A percentile compares a stretch with the other conserved stretches of the same genome.
phyloP scores from a whole-genome alignment of 2,113 vertebrate genomes.

The Rhinopomastus cyanomelas region DNA sequence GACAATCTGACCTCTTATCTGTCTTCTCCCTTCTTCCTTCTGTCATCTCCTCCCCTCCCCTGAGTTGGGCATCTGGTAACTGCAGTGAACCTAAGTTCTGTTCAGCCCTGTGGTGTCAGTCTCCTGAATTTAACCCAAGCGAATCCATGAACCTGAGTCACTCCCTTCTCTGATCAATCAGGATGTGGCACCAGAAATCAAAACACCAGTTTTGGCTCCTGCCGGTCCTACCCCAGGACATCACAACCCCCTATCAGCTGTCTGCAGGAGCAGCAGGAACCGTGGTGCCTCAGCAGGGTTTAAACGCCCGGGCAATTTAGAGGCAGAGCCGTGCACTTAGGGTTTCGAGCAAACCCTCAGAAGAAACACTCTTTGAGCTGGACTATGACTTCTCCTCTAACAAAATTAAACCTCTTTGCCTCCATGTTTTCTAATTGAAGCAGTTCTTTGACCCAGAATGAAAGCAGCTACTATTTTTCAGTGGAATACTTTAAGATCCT shows the following conservation, averaged over 20 bases:
- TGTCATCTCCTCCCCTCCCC: too few species aligned
- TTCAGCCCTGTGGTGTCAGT: too few species aligned
- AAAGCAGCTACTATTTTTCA: neutral
- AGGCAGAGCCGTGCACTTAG: neutral
- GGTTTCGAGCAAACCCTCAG: neutral
- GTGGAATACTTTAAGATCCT: neutral
- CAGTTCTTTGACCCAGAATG: neutral
- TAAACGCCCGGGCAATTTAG: neutral
- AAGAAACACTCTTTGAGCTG: neutral
- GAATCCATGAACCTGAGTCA: too few species aligned
- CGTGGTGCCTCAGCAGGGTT: neutral
- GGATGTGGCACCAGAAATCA: too few species aligned
- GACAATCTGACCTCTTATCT: too few species aligned
- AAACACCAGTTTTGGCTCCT: neutral
- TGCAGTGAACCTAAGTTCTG: too few species aligned
- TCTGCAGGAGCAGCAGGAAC: neutral
- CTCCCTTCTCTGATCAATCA: too few species aligned
- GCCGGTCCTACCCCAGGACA: fast-evolving
- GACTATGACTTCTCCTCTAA: neutral
- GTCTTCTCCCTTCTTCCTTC: too few species aligned
- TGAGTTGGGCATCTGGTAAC: too few species aligned
- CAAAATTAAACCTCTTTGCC: neutral
- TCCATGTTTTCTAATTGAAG: neutral
- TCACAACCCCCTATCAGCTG: neutral
- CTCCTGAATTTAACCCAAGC: too few species aligned